A percentile compares a stretch with the other conserved stretches of the same genome.
These are phyloP conservation scores for Brienomyrus brachyistius DNA, from an alignment of 2,113 vertebrate genomes.

Conservation along the genomic window DNA sequence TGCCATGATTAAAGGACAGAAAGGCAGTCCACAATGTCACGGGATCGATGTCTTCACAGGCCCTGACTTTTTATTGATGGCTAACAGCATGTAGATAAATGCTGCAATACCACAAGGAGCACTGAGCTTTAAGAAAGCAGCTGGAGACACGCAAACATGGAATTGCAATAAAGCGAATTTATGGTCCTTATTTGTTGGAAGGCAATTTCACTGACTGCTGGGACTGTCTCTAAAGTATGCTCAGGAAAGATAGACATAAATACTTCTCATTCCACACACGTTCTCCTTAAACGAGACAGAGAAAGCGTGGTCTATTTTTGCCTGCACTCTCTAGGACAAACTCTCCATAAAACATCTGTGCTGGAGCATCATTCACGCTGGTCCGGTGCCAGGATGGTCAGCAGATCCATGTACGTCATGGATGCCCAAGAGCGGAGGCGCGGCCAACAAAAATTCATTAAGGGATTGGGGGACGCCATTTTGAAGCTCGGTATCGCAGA, in stretches of 20 bases:
- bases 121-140: neutral
- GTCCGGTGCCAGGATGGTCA: neutral
- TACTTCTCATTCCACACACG: neutral
- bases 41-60: slow-evolving; percentile 36
- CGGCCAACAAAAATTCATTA: neutral
- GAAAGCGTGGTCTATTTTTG: neutral
- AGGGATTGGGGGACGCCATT: neutral
- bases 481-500: neutral
- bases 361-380: neutral
- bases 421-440: neutral
- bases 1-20: neutral
- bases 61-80: neutral
- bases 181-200: neutral
- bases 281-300: neutral
- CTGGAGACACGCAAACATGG: neutral
- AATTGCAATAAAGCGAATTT: neutral
- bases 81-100: neutral
- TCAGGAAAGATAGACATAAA: slow-evolving; percentile 12
- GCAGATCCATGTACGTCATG: neutral
- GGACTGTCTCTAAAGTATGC: neutral
- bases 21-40: slow-evolving; percentile 28
- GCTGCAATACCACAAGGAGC: neutral
- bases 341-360: neutral
- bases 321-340: neutral
- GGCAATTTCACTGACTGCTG: neutral